Evolutionary conservation across 2,113 vertebrate species (phyloP).

Genomic region (Calidris pugnax): DNA sequence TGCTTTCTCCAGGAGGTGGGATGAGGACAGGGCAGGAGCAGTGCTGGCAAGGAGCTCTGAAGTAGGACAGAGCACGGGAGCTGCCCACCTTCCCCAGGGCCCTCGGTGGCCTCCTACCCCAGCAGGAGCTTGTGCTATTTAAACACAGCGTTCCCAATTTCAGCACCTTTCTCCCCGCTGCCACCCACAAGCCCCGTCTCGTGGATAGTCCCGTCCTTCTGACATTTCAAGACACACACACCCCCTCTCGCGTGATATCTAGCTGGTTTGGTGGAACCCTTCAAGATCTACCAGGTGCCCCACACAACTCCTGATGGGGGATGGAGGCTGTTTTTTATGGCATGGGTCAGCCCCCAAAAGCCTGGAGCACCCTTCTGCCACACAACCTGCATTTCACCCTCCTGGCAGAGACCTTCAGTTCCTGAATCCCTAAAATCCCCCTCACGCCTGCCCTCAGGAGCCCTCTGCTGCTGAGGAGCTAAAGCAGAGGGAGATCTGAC

Average conservation of each 20-base stretch:
- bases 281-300: fast-evolving
- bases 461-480: not conserved
- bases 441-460: fast-evolving
- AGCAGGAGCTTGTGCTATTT: not conserved
- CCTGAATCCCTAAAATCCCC: not conserved
- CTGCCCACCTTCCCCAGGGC: not conserved
- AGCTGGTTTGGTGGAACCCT: not conserved
- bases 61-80: not conserved
- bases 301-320: fast-evolving
- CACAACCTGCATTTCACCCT: not conserved
- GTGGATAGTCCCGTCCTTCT: fast-evolving
- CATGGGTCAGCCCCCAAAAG: fast-evolving
- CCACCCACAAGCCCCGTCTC: too few relatives aligned
- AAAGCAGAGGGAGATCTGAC: not conserved
- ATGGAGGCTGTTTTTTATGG: too few relatives aligned
- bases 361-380: too few relatives aligned
- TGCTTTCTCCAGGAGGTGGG: not conserved
- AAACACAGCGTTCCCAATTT: not conserved
- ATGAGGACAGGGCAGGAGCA: not conserved
- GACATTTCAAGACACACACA: too few relatives aligned
- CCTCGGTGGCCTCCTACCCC: not conserved
- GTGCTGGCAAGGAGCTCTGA: not conserved
- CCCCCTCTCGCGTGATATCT: too few relatives aligned
- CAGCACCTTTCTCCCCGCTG: fast-evolving
- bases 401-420: not conserved